These are phyloP conservation scores for Labia minor DNA, from an alignment of 2,888 invertebrate genomes.

Conservation along the genomic window DNA sequence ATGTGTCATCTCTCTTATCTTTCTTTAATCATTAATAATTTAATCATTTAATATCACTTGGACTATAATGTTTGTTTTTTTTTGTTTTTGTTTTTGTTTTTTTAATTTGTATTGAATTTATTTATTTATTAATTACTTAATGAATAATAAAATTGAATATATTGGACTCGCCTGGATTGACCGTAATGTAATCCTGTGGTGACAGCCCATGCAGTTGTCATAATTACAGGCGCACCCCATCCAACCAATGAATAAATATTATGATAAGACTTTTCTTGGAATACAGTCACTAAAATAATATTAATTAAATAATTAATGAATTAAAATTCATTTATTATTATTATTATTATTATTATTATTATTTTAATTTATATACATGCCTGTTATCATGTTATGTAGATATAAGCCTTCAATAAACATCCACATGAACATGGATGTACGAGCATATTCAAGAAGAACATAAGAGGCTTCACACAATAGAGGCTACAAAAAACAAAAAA, in stretches of 20 bases:
- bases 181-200: constrained; percentile 45
- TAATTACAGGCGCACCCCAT: constrained; percentile 60
- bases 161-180: constrained; percentile 39
- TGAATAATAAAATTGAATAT: constrained; percentile 16
- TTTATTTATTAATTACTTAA: not conserved
- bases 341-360: no score
- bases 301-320: no score
- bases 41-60: no score
- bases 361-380: constrained; percentile 33
- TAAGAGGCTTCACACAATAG: constrained; percentile 69
- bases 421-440: constrained; percentile 90
- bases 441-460: constrained; percentile 73
- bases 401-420: constrained; percentile 93
- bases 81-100: no score
- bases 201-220: constrained; percentile 58
- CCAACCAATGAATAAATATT: constrained; percentile 53
- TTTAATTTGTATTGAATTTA: no score
- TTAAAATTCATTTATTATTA: no score
- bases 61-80: no score
- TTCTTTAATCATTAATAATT: no score
- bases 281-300: constrained; percentile 48
- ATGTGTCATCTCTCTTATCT: no score
- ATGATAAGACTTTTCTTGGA: constrained; percentile 55
- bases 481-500: constrained; percentile 44
- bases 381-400: constrained; percentile 71